Evolutionary conservation across 1,140 invertebrate species (phyloP).

Genomic region (Hestina assimilis): DNA sequence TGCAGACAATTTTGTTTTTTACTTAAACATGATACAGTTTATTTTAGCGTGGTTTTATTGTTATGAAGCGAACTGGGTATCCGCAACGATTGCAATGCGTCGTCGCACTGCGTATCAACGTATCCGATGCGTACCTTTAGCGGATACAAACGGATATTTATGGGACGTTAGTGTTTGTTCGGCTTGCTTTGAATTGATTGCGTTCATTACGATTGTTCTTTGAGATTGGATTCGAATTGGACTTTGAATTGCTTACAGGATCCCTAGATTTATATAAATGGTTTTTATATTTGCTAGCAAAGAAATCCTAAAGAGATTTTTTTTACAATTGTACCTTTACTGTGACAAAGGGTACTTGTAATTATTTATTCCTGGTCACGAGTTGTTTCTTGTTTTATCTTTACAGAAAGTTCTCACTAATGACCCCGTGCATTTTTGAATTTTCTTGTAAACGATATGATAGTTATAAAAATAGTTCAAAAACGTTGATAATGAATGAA

Average conservation of each 20-base stretch:
- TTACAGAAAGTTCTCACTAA: too few species aligned
- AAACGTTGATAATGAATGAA: too few species aligned
- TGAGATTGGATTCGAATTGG: not conserved
- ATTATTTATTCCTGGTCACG: too few species aligned
- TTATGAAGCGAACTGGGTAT: not conserved
- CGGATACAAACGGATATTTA: conserved; percentile 24
- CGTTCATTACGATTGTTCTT: conserved; percentile 21
- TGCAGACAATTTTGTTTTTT: conserved; percentile 1
- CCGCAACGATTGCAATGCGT: conserved; percentile 20
- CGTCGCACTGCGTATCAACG: conserved; percentile 31
- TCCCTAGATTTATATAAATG: not conserved
- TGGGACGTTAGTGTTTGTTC: conserved; percentile 15
- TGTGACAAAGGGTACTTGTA: too few species aligned
- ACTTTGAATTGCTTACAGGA: not conserved
- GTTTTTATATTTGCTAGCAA: not conserved
- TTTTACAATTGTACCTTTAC: too few species aligned
- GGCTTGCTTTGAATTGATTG: conserved; percentile 26
- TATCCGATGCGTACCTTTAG: conserved; percentile 15
- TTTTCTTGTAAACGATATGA: too few species aligned
- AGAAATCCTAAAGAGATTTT: too few species aligned
- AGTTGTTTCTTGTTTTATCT: too few species aligned
- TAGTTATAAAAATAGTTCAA: too few species aligned
- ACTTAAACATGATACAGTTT: conserved; percentile 5
- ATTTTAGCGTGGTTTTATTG: conserved; percentile 8
- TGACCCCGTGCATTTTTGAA: too few species aligned